phyloP scores from a whole-genome alignment of 2,888 invertebrate genomes.

The Argyra leucocephala region DNA sequence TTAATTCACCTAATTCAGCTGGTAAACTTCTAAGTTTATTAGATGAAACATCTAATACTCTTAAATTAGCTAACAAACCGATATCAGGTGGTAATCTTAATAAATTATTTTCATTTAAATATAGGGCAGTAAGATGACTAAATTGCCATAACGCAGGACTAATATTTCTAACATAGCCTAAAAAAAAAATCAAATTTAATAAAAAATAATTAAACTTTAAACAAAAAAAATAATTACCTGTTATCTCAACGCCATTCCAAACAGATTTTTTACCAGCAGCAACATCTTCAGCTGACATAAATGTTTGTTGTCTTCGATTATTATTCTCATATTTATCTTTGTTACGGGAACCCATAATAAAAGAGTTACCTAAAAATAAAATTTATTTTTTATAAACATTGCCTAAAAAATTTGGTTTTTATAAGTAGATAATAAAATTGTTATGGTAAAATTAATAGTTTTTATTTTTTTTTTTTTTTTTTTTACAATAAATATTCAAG shows the following conservation, averaged over 20 bases:
- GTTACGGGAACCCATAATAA: conserved; percentile 56
- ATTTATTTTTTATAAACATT: no score
- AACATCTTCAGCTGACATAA: conserved; percentile 87
- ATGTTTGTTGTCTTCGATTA: conserved; percentile 73
- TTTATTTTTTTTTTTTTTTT: conserved; percentile 5
- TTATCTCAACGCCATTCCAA: conserved; percentile 88
- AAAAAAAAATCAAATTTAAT: conserved; percentile 22
- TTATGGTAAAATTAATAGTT: background rate
- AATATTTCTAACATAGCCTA: conserved; percentile 90
- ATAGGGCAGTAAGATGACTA: conserved; percentile 85
- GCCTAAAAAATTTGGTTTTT: no score
- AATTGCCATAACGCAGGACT: conserved; percentile 87
- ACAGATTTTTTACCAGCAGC: conserved; percentile 85
- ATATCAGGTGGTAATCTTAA: conserved; percentile 87
- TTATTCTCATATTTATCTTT: conserved; percentile 85
- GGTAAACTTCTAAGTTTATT: conserved; percentile 93
- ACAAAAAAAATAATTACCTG: conserved; percentile 43
- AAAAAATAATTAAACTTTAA: conserved; percentile 7
- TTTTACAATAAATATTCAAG: conserved; percentile 12
- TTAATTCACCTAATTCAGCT: conserved; percentile 91
- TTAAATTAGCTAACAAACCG: conserved; percentile 69
- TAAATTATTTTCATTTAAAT: conserved; percentile 91
- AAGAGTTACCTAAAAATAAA: conserved; percentile 38
- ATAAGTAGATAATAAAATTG: conserved; percentile 9
- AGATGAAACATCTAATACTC: conserved; percentile 82